Conservation (phyloP, 2,888 invertebrate species). For the Ditylenchus weischeri region DNA sequence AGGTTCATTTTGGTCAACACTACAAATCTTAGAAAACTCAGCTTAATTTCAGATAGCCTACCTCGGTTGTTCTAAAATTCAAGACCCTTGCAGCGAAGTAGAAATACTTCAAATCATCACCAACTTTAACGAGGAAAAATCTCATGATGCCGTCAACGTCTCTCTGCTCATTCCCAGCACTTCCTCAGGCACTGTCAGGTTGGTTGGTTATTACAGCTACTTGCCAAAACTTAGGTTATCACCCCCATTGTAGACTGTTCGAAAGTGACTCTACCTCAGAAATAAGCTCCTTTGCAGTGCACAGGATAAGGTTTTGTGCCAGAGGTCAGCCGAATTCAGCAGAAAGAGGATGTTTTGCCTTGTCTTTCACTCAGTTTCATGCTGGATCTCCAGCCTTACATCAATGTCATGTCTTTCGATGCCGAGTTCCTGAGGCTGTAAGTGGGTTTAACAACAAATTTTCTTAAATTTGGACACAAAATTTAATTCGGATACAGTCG, state of each 20-base stretch:
- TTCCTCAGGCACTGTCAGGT: constrained; percentile 86
- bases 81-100: constrained; percentile 46
- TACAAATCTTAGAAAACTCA: no score
- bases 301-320: constrained; percentile 73
- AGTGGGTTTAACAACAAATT: constrained; percentile 9
- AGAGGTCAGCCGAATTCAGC: constrained; percentile 78
- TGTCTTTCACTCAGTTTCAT: constrained; percentile 77
- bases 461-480: neutral
- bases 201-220: constrained; percentile 61
- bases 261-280: constrained; percentile 75
- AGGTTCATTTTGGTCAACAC: neutral
- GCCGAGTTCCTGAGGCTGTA: constrained; percentile 46
- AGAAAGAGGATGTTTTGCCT: constrained; percentile 88
- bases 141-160: constrained; percentile 70
- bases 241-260: constrained; percentile 62
- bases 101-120: constrained; percentile 47
- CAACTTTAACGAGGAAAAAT: constrained; percentile 73
- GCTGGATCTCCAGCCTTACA: constrained; percentile 69
- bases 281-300: constrained; percentile 76
- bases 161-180: constrained; percentile 86
- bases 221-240: no score
- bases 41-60: constrained; percentile 41
- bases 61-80: constrained; percentile 53
- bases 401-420: constrained; percentile 94
- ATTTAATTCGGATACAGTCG: neutral